Percentiles rank a stretch among this genome's conserved stretches.
phyloP scores from a whole-genome alignment of 2,888 invertebrate species.

The Trichopria drosophilae region DNA sequence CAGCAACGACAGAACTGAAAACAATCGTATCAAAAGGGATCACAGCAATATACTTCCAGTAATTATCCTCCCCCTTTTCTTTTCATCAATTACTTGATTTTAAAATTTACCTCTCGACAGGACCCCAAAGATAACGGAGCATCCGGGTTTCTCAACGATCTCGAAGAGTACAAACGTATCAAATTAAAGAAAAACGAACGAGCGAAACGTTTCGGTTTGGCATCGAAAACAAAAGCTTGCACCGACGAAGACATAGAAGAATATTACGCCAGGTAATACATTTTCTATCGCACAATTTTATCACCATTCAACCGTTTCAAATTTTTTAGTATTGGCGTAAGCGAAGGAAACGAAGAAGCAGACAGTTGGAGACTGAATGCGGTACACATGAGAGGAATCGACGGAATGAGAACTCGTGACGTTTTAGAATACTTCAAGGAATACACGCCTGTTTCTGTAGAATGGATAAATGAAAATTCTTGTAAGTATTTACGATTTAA shows the following conservation, averaged over 20 bases:
- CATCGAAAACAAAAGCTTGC: too few relatives aligned
- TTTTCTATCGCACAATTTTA: background rate
- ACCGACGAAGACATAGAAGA: background rate
- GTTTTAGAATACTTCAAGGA: constrained; percentile 78
- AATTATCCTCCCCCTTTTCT: background rate
- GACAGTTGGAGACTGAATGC: constrained; percentile 71
- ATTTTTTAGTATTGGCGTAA: constrained; percentile 62
- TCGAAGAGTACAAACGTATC: constrained; percentile 13
- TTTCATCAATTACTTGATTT: background rate
- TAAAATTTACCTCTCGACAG: too few relatives aligned
- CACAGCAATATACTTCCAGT: constrained; percentile 20
- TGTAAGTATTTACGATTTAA: constrained; percentile 63
- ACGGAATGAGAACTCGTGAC: constrained; percentile 76
- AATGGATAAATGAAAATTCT: constrained; percentile 79
- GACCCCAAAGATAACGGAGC: too few relatives aligned
- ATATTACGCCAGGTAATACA: background rate
- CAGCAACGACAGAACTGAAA: constrained; percentile 26
- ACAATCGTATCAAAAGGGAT: constrained; percentile 21
- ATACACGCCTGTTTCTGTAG: constrained; percentile 75
- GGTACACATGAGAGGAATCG: constrained; percentile 74
- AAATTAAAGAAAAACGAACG: constrained; percentile 62
- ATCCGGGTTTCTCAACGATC: too few relatives aligned
- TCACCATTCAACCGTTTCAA: background rate
- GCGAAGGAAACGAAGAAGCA: constrained; percentile 62
- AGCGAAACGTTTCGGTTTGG: constrained; percentile 64